A percentile compares a stretch with the other conserved stretches of the same genome.
phyloP scores from a whole-genome alignment of 2,113 vertebrate species.

The Saguinus imperator region DNA sequence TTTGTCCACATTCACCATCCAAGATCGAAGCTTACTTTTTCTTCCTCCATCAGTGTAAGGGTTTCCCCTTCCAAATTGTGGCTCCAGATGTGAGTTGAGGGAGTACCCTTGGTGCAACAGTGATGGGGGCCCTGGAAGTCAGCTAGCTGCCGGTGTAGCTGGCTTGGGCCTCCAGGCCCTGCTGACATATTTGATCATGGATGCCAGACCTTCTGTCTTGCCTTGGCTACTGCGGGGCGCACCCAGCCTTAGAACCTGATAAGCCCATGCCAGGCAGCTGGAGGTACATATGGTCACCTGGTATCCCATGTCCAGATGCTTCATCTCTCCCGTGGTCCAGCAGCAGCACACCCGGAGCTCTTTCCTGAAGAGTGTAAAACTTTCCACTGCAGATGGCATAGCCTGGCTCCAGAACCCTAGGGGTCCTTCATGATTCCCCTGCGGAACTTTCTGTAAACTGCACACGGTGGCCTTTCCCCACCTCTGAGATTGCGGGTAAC shows the following conservation, averaged over 20 bases:
- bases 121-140: rapidly evolving
- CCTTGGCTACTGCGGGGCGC: not conserved
- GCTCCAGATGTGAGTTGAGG: not conserved
- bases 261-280: not conserved
- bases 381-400: not conserved
- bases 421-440: not conserved
- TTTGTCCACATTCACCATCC: not conserved
- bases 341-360: not conserved
- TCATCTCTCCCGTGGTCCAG: not conserved
- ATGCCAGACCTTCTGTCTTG: not conserved
- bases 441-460: not conserved
- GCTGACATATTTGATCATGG: not conserved
- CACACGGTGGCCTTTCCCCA: not conserved
- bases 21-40: not conserved
- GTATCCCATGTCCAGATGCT: not conserved
- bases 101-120: too few relatives aligned
- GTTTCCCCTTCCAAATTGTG: not conserved
- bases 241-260: not conserved
- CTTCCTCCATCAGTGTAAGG: not conserved
- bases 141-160: not conserved
- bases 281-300: not conserved
- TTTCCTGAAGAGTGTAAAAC: not conserved
- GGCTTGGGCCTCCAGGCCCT: not conserved
- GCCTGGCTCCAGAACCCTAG: not conserved
- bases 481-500: not conserved